phyloP scores from a whole-genome alignment of 2,888 invertebrate species.

The Apamea anceps region DNA sequence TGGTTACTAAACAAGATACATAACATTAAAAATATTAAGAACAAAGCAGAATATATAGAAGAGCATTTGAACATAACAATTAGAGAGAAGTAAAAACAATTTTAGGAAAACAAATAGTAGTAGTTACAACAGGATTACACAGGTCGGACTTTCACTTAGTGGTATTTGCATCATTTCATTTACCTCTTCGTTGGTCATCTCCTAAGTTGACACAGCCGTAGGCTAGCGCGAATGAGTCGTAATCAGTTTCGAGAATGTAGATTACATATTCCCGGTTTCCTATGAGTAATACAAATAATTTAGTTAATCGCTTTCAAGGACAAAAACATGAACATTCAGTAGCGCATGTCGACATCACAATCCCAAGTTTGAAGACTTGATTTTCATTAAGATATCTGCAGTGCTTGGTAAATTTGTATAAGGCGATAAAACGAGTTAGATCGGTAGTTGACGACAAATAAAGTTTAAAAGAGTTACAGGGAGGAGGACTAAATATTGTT shows the following conservation, averaged over 20 bases:
- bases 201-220: conserved; percentile 90
- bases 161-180: conserved; percentile 32
- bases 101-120: too few relatives aligned
- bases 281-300: not conserved
- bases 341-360: not conserved
- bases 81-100: not conserved
- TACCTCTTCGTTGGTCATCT: conserved; percentile 80
- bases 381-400: not conserved
- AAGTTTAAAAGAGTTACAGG: not conserved
- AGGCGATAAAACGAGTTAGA: not conserved
- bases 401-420: too few relatives aligned
- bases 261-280: conserved; percentile 1
- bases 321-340: too few relatives aligned
- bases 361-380: not conserved
- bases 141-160: not conserved
- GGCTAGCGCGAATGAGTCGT: conserved; percentile 90
- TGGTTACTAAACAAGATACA: conserved; percentile 70
- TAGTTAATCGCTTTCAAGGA: too few relatives aligned
- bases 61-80: accelerated
- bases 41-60: not conserved
- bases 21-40: not conserved
- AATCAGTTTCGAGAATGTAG: conserved; percentile 87
- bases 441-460: not conserved
- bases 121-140: not conserved
- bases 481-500: not conserved